Evolutionary conservation across 2,797 vertebrate species (phyloP).

Genomic region (Streptopelia turtur): DNA sequence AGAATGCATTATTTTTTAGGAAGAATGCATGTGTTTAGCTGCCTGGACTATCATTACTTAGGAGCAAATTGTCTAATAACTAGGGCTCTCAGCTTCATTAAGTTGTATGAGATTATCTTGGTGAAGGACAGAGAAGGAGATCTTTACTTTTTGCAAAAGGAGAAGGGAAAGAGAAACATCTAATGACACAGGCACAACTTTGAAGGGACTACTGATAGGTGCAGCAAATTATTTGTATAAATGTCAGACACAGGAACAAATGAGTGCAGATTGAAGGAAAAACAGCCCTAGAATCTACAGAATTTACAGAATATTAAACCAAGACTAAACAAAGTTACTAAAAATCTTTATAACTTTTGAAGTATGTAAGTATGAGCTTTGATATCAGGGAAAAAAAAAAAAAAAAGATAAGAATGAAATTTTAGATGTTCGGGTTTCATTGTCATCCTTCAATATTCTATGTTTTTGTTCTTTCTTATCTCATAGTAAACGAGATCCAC

Average conservation of each 20-base stretch:
- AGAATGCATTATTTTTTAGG: not conserved
- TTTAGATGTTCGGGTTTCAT: not conserved
- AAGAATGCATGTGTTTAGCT: not conserved
- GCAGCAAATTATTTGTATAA: not conserved
- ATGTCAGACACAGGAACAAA: not conserved
- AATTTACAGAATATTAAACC: not conserved
- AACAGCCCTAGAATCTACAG: not conserved
- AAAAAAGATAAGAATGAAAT: not conserved
- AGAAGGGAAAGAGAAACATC: not conserved
- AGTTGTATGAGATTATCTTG: not conserved
- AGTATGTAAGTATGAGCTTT: not conserved
- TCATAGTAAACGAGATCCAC: not conserved
- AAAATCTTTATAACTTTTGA: not conserved
- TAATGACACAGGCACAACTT: not conserved
- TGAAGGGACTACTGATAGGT: not conserved
- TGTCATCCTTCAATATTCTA: not conserved
- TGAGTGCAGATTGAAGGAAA: not conserved
- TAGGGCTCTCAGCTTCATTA: not conserved
- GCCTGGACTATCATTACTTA: not conserved
- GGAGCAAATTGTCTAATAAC: not conserved
- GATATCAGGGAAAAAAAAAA: not conserved
- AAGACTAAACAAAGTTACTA: not conserved
- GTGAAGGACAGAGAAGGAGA: not conserved
- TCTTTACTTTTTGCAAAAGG: not conserved
- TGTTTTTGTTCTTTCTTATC: not conserved